Base-by-base conservation (phyloP, 2,888 invertebrate species). In the Lepidocyrtinus sp. region DNA sequence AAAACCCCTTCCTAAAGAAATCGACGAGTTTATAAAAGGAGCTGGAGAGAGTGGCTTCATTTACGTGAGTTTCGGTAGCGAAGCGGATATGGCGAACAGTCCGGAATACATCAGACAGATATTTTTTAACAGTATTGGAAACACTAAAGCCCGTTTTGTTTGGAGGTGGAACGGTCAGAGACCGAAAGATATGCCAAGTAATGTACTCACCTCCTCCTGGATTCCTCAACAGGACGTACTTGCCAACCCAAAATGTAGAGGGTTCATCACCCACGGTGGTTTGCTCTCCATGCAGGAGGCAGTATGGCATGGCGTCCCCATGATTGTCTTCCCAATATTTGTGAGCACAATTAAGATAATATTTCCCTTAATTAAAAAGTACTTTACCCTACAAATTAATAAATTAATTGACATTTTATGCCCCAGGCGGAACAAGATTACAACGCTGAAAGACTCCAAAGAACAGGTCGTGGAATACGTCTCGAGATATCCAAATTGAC, bases 11-110 rank as follows among this genome's bases (percentile, higher is more conserved):
- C 84, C 84, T n/a, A 62, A 80, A 50, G 83, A 78, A 59, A 75
- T 77, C 68, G 71, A 72, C 15, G 36, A 76, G 7, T 82, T 84
- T 55, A 61, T 82, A 19, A 65, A 77, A 12, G 72, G 45, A 15
- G 46, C 71, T 15, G 82, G 80, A 7, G 63, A 75, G 15, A 73
- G 61, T 25, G 85, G 84, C 9, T 85, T 85, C 46, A 80, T 85
- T 0, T 85, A 82, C 63, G 64, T 85, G 1, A 84, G 84, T 63
- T 85, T 85, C 67, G 85, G 85, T n/a, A 82, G 79, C 26, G 81
- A 78, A 26, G 79, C 81, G 12, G 76, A 76, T 46, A 73, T 85
- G 36, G 46, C 77, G 0, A 62, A 68, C 21, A 19, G 81, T 0
- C 78, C 85, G 9, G 26, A 63, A 21, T 19, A 75, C 22, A 46